These are phyloP conservation scores for Hippocampus barbouri DNA, from an alignment of 2,113 vertebrate genomes.

Conservation along the genomic window DNA sequence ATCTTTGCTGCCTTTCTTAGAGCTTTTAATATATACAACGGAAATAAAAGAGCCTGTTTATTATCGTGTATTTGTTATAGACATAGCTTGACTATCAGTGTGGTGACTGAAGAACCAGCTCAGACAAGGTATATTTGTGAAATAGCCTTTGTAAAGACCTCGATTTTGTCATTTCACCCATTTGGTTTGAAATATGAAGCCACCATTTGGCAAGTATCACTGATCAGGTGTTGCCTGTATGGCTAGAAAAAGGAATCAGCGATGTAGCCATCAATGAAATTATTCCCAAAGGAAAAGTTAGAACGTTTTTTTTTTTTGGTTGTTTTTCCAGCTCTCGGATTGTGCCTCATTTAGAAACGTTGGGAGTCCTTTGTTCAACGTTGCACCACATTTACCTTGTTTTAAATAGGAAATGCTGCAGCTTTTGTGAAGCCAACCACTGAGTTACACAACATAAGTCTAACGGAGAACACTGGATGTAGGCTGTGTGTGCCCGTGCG, in stretches of 20 bases:
- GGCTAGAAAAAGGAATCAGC: conserved; percentile 30
- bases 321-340: conserved; percentile 28
- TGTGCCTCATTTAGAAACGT: conserved; percentile 33
- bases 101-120: conserved; percentile 53
- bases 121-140: conserved; percentile 62
- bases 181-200: neutral
- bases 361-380: conserved; percentile 20
- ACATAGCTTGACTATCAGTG: conserved; percentile 46
- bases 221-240: conserved; percentile 10
- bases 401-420: conserved; percentile 41
- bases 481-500: conserved; percentile 14
- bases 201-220: neutral
- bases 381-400: conserved; percentile 32
- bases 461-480: conserved; percentile 23
- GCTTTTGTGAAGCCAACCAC: conserved; percentile 15
- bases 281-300: conserved; percentile 34
- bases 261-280: conserved; percentile 52
- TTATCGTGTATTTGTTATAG: conserved; percentile 63
- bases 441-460: conserved; percentile 16
- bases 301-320: neutral
- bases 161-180: conserved; percentile 37
- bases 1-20: conserved; percentile 73
- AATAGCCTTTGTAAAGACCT: conserved; percentile 54
- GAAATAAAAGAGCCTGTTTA: conserved; percentile 58
- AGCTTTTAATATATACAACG: conserved; percentile 69